Percentiles rank a stretch among this genome's conserved stretches.
Conservation (phyloP, 2,888 invertebrate genomes). For the Adelognathus sp. region DNA sequence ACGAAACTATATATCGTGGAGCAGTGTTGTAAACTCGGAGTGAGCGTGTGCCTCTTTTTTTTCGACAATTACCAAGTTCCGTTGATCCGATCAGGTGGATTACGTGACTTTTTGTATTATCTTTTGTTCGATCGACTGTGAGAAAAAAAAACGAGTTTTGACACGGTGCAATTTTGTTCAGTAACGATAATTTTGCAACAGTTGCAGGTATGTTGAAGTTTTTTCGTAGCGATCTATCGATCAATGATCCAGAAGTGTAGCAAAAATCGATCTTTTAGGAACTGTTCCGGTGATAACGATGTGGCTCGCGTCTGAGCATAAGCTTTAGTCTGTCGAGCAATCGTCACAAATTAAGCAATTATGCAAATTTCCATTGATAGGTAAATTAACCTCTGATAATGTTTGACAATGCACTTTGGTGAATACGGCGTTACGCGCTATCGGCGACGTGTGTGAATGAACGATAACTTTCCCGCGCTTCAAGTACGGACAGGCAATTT, state of each 20-base stretch:
- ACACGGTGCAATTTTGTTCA: neutral
- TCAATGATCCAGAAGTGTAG: neutral
- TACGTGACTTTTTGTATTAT: conserved; percentile 42
- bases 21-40: conserved; percentile 13
- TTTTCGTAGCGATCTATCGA: neutral
- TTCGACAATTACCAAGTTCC: conserved; percentile 33
- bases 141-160: neutral
- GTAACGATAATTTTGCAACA: neutral
- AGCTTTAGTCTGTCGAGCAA: neutral
- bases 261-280: neutral
- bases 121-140: neutral
- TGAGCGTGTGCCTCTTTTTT: conserved; percentile 16
- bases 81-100: conserved; percentile 32
- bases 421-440: neutral
- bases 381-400: neutral
- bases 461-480: neutral
- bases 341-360: neutral
- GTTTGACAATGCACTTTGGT: neutral
- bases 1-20: neutral
- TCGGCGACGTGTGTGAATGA: neutral
- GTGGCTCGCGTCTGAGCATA: neutral
- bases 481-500: neutral
- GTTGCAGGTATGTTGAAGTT: neutral
- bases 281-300: neutral
- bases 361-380: neutral